Evolutionary conservation across 37 sponge, comb jelly and placozoan species (phyloP), one percentile per base, ranked within the genome.

Genomic region (Geodia barretti): DNA sequence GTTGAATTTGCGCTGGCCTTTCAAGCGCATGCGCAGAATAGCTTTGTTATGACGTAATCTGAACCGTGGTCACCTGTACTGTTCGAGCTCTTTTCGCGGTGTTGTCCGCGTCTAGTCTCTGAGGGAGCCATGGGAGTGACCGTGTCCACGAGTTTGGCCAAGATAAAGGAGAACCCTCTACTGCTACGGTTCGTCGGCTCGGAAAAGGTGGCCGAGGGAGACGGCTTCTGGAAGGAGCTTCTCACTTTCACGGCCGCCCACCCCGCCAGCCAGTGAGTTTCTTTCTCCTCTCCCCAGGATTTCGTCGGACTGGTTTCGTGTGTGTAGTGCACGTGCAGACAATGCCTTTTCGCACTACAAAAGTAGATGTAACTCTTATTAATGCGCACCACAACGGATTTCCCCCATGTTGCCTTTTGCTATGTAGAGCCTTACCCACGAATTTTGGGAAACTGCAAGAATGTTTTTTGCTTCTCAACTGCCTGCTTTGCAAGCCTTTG

Each of bases 51-150:
- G n/a, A n/a, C n/a, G n/a, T n/a, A n/a, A n/a, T n/a, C n/a, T n/a
- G n/a, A n/a, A n/a, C n/a, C n/a, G n/a, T n/a, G n/a, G n/a, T n/a
- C n/a, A n/a, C n/a, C n/a, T n/a, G n/a, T n/a, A n/a, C n/a, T n/a
- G n/a, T n/a, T n/a, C n/a, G n/a, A n/a, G n/a, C n/a, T n/a, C n/a
- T n/a, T n/a, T n/a, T n/a, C n/a, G n/a, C n/a, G n/a, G n/a, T n/a
- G n/a, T n/a, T n/a, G n/a, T n/a, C n/a, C n/a, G n/a, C n/a, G n/a
- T n/a, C n/a, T n/a, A n/a, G n/a, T n/a, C n/a, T n/a, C n/a, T n/a
- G n/a, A n/a, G n/a, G n/a, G n/a, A n/a, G n/a, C 41, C 39, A 92
- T 92, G 93, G 93, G 93, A 8, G 77, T 84, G 1, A 74, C 81
- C 1, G 38, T 62, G 8, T 88, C 89, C 3, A 81, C 82, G 14